These are phyloP conservation scores for Hydrolagus affinis DNA, from an alignment of 2,113 vertebrate species.

Conservation along the genomic window DNA sequence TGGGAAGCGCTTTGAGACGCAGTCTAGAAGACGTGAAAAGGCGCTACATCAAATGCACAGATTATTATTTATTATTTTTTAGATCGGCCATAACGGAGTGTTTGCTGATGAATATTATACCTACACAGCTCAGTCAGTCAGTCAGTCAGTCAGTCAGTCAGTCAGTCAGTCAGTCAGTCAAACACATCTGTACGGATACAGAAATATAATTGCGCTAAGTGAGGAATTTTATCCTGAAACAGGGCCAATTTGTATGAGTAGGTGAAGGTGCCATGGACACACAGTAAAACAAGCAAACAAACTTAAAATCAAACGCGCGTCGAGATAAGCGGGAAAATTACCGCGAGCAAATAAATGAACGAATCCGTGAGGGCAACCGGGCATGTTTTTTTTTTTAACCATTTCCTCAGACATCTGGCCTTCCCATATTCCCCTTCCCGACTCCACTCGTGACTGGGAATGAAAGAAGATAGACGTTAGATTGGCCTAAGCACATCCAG, in stretches of 20 bases:
- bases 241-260: constrained; percentile 16
- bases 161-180: too few relatives aligned
- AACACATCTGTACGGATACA: constrained; percentile 13
- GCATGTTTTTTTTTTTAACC: neutral
- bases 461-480: neutral
- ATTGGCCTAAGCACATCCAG: neutral
- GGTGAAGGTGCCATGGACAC: neutral
- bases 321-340: constrained; percentile 23
- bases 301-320: constrained; percentile 27
- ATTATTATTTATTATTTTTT: too few relatives aligned
- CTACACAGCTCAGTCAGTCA: too few relatives aligned
- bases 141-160: too few relatives aligned
- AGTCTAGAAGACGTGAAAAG: too few relatives aligned
- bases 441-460: neutral
- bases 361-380: neutral
- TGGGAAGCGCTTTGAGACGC: too few relatives aligned
- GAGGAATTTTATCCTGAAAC: neutral
- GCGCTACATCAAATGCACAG: too few relatives aligned
- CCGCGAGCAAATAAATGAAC: constrained; percentile 18
- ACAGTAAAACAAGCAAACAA: constrained; percentile 25
- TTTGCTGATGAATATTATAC: neutral
- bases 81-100: neutral
- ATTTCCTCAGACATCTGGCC: constrained; percentile 21
- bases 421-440: neutral
- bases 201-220: constrained; percentile 5